phyloP scores from a whole-genome alignment of 2,113 vertebrate species.

The Mungos mungo region DNA sequence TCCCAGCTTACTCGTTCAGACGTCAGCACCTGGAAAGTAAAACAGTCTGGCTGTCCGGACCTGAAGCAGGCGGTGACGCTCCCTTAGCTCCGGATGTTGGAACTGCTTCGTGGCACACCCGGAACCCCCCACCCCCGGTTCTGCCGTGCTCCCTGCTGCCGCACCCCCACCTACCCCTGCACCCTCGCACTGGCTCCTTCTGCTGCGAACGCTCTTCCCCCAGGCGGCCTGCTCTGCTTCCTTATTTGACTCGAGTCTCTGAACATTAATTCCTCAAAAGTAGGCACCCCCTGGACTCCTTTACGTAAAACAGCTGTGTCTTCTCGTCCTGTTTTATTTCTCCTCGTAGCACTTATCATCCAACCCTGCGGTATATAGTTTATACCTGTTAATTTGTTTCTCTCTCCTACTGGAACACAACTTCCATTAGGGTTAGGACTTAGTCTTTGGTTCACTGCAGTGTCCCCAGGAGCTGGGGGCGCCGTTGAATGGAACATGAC shows the following conservation, averaged over 20 bases:
- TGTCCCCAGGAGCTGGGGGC: neutral
- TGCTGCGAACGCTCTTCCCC: neutral
- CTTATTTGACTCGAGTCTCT: neutral
- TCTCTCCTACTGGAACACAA: neutral
- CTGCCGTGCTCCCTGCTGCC: neutral
- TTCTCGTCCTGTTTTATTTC: neutral
- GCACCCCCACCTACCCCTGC: neutral
- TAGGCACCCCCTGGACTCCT: neutral
- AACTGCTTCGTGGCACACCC: neutral
- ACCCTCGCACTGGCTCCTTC: neutral
- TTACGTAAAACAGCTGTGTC: neutral
- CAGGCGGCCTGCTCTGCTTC: neutral
- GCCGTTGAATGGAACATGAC: neutral
- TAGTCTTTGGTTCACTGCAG: neutral
- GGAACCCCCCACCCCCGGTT: neutral
- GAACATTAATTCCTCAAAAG: slow-evolving; percentile 13
- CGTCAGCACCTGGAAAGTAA: neutral
- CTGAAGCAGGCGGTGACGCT: neutral
- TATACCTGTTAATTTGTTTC: neutral
- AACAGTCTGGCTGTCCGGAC: neutral
- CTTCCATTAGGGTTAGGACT: neutral
- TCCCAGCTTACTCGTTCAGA: neutral
- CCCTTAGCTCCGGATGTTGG: neutral
- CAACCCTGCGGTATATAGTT: neutral
- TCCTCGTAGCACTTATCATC: neutral